Conservation (phyloP, 2,113 vertebrate genomes). For the Lonchura striata region DNA sequence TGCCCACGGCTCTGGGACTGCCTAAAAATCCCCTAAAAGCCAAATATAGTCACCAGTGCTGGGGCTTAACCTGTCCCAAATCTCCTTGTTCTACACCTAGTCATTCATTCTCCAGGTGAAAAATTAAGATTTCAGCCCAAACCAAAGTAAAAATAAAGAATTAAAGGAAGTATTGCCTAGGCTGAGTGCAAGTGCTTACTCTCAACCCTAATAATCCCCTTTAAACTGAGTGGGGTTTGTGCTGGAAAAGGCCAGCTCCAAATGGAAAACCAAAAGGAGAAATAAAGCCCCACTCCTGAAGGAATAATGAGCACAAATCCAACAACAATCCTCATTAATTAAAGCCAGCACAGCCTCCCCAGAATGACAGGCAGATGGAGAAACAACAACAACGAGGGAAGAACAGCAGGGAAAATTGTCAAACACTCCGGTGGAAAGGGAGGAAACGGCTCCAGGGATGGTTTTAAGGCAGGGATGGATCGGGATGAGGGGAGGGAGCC, state of each 20-base stretch:
- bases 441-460: not conserved
- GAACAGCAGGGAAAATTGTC: not conserved
- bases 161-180: not conserved
- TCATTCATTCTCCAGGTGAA: not conserved
- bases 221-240: not conserved
- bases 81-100: not conserved
- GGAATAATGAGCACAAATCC: not conserved
- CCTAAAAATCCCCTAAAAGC: not conserved
- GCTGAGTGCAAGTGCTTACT: not conserved
- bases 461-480: not conserved
- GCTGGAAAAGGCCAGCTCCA: not conserved
- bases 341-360: not conserved
- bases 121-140: not conserved
- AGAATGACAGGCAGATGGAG: not conserved
- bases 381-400: not conserved
- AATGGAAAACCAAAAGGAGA: not conserved
- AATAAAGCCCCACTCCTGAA: not conserved
- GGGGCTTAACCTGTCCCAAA: not conserved
- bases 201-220: not conserved
- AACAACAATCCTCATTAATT: not conserved
- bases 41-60: not conserved
- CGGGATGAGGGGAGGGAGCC: not conserved
- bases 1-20: too few relatives aligned
- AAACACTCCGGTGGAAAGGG: not conserved
- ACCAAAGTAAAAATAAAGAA: not conserved